Base-by-base conservation (phyloP, 1,140 invertebrate genomes). In the Leptopilina clavipes region DNA sequence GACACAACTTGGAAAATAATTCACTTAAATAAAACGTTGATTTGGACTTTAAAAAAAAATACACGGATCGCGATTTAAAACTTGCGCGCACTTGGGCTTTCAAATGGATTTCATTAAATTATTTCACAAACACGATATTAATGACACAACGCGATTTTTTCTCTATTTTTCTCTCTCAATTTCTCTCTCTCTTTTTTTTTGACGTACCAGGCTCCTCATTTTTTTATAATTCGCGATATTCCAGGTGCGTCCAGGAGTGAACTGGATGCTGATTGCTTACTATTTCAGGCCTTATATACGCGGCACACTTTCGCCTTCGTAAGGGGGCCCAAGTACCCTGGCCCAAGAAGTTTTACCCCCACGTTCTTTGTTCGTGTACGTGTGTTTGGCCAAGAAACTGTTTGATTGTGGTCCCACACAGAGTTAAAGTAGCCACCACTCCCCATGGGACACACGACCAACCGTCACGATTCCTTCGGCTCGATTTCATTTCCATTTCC, bases 261-360 rank as follows among this genome's bases (percentile, higher is more conserved):
- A 94, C 93, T 94, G 93, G 92, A 93, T 93, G 92, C 91, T 92
- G 92, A 92, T 92, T 91, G 90, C 90, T 89, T 87, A 88, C 87
- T 88, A 90, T 90, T 90, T 89, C 85, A 91, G 89, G 91, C 92
- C 93, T 94, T 91, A 88, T 91, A 90, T 91, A 91, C 89, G 82
- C 89, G 85, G 85, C 89, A 87, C 89, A 90, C 90, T 91, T 91
- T 91, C 90, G 90, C 90, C 90, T 91, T 90, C 88, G 81, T 79
- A 71, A 40, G 25, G 48, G 81, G 82, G 79, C 82, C 84, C 81
- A 83, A 79, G 76, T 79, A 83, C 85, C 85, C 85, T 82, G 83
- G 82, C 84, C 83, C 84, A 76, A 77, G 77, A 75, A 18, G 75
- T 56, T 77, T 59, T 83, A 82, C 86, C 86, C 89, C 88, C 87